phyloP scores from a whole-genome alignment of 2,888 invertebrate genomes.

The Ligdia adustata region DNA sequence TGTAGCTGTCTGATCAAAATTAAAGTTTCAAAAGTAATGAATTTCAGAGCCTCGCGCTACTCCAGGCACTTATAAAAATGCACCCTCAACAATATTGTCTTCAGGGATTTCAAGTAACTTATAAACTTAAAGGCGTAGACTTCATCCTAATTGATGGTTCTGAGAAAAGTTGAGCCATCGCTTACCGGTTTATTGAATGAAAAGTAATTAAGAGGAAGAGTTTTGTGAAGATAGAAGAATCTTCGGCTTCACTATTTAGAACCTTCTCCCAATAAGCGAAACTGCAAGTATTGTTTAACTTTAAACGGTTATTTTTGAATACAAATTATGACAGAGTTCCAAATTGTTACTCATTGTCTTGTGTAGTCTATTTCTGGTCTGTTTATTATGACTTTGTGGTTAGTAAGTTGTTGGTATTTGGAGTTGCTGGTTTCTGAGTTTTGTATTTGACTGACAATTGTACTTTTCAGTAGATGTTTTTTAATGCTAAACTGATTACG shows the following conservation, averaged over 20 bases:
- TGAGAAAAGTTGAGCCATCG: conserved; percentile 31
- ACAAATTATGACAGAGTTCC: conserved; percentile 5
- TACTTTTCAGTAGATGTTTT: too few relatives aligned
- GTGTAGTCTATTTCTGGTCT: conserved; percentile 4
- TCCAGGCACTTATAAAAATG: conserved; percentile 25
- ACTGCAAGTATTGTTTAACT: background rate
- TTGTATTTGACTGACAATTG: conserved; percentile 1
- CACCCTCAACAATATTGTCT: conserved; percentile 33
- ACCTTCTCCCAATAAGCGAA: conserved; percentile 13
- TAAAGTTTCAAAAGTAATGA: conserved; percentile 8
- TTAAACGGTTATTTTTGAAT: background rate
- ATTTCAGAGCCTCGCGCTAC: conserved; percentile 3
- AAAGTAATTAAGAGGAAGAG: conserved; percentile 21
- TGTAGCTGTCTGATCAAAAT: background rate
- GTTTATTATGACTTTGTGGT: conserved; percentile 17
- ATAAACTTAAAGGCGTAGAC: conserved; percentile 29
- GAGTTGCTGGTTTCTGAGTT: conserved; percentile 13
- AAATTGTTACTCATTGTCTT: background rate
- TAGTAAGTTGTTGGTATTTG: conserved; percentile 17
- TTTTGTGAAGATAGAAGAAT: conserved; percentile 9
- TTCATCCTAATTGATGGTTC: conserved; percentile 30
- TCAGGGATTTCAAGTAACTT: conserved; percentile 26
- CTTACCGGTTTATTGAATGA: conserved; percentile 32
- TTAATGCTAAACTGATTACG: too few relatives aligned
- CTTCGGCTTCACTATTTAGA: background rate